Percentiles rank a stretch among this genome's conserved stretches.
phyloP scores from a whole-genome alignment of 2,888 invertebrate species.

The Eustalomyia histrio region DNA sequence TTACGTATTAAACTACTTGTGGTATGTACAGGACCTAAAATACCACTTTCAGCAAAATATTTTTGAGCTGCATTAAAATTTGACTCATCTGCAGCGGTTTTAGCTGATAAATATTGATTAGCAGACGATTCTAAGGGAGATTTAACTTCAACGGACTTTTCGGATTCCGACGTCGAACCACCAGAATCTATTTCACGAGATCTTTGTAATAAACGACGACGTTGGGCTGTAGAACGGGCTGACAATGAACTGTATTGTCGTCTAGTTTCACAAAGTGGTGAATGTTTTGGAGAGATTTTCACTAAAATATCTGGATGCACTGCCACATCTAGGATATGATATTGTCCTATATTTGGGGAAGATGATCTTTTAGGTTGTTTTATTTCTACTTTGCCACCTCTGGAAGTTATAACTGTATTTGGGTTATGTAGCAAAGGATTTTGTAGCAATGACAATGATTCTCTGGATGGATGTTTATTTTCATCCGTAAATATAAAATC shows the following conservation, averaged over 20 bases:
- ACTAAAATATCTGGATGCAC: slow-evolving; percentile 75
- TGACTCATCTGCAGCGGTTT: slow-evolving; percentile 49
- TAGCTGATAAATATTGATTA: not conserved
- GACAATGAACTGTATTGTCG: slow-evolving; percentile 40
- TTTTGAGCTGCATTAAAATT: slow-evolving; percentile 72
- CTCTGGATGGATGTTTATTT: slow-evolving; percentile 72
- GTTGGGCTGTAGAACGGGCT: slow-evolving; percentile 68
- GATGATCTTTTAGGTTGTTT: slow-evolving; percentile 73
- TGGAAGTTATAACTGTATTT: slow-evolving; percentile 68
- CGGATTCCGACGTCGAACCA: slow-evolving; percentile 70
- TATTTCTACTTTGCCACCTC: slow-evolving; percentile 71
- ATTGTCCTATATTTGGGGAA: slow-evolving; percentile 73
- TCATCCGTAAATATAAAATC: slow-evolving; percentile 74
- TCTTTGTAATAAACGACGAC: slow-evolving; percentile 69
- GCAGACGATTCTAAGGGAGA: slow-evolving; percentile 25
- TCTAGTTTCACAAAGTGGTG: slow-evolving; percentile 61
- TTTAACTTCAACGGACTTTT: slow-evolving; percentile 61
- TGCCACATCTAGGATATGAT: slow-evolving; percentile 71
- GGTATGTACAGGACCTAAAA: slow-evolving; percentile 71
- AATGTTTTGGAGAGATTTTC: slow-evolving; percentile 71
- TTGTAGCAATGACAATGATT: slow-evolving; percentile 55
- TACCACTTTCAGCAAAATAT: slow-evolving; percentile 74
- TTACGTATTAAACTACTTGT: slow-evolving; percentile 70
- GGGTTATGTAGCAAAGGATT: slow-evolving; percentile 46
- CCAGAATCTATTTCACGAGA: slow-evolving; percentile 71